phyloP scores from a whole-genome alignment of 2,888 invertebrate genomes.

The Linnaemya vulpina region DNA sequence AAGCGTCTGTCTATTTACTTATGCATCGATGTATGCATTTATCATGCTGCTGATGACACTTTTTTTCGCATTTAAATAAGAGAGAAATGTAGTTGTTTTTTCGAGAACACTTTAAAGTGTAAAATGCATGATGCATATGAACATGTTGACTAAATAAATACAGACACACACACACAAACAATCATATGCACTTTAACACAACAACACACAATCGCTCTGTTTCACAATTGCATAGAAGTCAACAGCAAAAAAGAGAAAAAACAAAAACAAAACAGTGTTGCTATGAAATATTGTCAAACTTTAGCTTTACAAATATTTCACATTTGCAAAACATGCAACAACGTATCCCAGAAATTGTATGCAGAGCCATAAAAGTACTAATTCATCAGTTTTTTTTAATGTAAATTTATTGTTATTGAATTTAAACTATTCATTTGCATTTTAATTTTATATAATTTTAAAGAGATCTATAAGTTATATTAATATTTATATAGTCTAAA shows the following conservation, averaged over 20 bases:
- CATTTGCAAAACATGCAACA: conserved; percentile 45
- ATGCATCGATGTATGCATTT: not conserved
- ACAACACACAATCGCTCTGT: not conserved
- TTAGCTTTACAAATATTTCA: conserved; percentile 57
- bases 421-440: not conserved
- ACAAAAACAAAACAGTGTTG: conserved; percentile 27
- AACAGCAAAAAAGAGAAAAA: not conserved
- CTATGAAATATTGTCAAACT: conserved; percentile 59
- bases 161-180: conserved; percentile 11
- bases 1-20: not conserved
- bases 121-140: conserved; percentile 51
- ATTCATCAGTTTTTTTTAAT: too few species aligned
- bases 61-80: not conserved
- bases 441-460: too few species aligned
- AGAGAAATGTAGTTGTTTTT: conserved; percentile 13
- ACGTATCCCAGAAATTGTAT: conserved; percentile 5
- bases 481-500: too few species aligned
- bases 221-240: conserved; percentile 6
- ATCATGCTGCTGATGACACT: conserved; percentile 12
- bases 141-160: conserved; percentile 36
- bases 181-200: not conserved
- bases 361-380: conserved; percentile 10
- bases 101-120: conserved; percentile 52
- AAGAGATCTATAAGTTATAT: too few species aligned
- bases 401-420: too few species aligned